These are phyloP conservation scores for Catagonus wagneri DNA, from an alignment of 2,113 vertebrate species.

Conservation along the genomic window DNA sequence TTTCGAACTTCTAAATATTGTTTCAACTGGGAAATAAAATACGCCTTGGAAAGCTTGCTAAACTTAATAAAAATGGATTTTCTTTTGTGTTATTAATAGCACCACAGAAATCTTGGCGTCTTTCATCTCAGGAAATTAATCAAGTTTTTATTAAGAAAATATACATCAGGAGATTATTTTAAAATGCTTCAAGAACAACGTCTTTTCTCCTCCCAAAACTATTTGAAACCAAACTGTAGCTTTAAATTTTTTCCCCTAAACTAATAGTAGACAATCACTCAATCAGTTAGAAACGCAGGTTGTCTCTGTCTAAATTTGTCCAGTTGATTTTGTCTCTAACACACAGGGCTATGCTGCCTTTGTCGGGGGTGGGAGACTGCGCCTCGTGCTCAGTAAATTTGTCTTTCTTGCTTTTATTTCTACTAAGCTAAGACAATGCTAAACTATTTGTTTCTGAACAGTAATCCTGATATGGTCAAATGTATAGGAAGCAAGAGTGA, in stretches of 20 bases:
- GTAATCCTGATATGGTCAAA: neutral
- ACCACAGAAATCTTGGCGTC: neutral
- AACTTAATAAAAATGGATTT: constrained; percentile 24
- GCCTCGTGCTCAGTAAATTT: neutral
- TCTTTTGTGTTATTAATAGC: constrained; percentile 6
- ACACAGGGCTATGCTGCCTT: neutral
- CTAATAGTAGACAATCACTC: neutral
- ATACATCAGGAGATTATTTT: neutral
- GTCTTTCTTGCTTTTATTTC: neutral
- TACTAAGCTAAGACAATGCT: neutral
- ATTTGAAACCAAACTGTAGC: constrained; percentile 6
- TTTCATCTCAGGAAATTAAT: constrained; percentile 51
- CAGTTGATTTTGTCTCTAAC: neutral
- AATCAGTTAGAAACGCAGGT: neutral
- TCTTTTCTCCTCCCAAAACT: neutral
- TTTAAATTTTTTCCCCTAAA: neutral
- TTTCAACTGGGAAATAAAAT: constrained; percentile 53
- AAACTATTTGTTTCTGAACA: neutral
- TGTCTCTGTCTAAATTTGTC: neutral
- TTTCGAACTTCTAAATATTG: constrained; percentile 8
- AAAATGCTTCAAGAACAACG: constrained; percentile 7
- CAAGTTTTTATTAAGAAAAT: constrained; percentile 6
- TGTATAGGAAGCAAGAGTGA: neutral
- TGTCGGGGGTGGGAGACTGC: neutral
- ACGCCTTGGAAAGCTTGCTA: constrained; percentile 1